Conservation (phyloP, 2,888 invertebrate genomes). For the Apocheima hispidaria region DNA sequence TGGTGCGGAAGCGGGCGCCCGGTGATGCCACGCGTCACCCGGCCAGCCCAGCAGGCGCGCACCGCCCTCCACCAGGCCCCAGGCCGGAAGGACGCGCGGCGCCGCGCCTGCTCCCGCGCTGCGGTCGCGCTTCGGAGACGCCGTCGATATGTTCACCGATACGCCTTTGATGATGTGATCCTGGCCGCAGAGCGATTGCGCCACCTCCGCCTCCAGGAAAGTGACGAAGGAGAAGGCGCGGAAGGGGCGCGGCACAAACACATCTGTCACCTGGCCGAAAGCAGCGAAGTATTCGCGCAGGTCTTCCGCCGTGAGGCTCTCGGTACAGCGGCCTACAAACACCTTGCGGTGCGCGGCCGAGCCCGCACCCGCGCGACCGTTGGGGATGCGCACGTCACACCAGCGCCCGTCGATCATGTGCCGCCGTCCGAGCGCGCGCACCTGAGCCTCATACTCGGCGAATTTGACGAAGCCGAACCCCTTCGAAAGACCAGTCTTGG, state of each 20-base stretch:
- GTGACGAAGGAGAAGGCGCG: constrained; percentile 93
- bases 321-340: constrained; percentile 94
- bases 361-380: constrained; percentile 86
- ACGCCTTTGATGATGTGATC: constrained; percentile 94
- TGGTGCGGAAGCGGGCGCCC: constrained; percentile 50
- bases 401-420: constrained; percentile 90
- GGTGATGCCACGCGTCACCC: constrained; percentile 52
- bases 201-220: constrained; percentile 92
- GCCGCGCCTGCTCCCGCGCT: constrained; percentile 47
- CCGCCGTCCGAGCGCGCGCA: constrained; percentile 87
- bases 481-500: constrained; percentile 88
- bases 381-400: constrained; percentile 91
- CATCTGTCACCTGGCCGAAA: constrained; percentile 94
- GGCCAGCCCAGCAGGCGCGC: constrained; percentile 62
- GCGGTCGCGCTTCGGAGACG: constrained; percentile 92
- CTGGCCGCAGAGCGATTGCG: constrained; percentile 92
- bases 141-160: constrained; percentile 94
- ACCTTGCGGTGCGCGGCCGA: constrained; percentile 90
- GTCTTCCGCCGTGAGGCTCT: constrained; percentile 92
- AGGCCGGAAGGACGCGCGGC: constrained; percentile 57
- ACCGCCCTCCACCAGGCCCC: constrained; percentile 65
- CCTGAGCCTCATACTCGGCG: constrained; percentile 87
- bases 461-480: constrained; percentile 91
- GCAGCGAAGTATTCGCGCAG: constrained; percentile 91
- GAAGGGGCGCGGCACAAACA: constrained; percentile 95